Base-by-base conservation (phyloP, 1,140 invertebrate genomes). In the Hyposmocoma kahamanoa region DNA sequence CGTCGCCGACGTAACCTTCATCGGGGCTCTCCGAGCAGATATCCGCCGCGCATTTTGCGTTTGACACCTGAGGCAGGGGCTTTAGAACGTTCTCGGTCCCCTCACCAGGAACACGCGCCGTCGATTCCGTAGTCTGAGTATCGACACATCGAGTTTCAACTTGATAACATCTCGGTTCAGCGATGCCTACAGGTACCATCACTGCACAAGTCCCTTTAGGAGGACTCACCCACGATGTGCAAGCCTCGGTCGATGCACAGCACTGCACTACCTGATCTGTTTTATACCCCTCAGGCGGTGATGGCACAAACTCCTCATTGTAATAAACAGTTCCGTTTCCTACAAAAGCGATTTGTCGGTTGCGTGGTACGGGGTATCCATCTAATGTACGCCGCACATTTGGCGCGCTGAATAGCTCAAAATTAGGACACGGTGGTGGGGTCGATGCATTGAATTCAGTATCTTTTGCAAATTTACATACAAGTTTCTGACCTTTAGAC, bases 1-100 rank as follows among this genome's bases (percentile, higher is more conserved):
- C 90, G 67, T 95, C 94, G 20, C 94, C 94, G 34, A 94, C 94
- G 72, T 95, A 96, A 1, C 94, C 94, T 72, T 96, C 94, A 72
- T 96, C 94, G 3, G 94, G 94, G 72, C 94, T 95, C 60, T 96
- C 94, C 2, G 92, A 91, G 56, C 93, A 88, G n/a, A 89, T 88
- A 49, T 89, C 92, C 49, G 83, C 86, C 15, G 69, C 76, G 60
- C 78, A 87, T 66, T 84, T 86, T 39, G 77, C 80, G 47, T 82
- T 82, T 22, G 79, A 83, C 47, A 79, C 72, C 71, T 84, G 78
- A 11, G 77, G 75, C 41, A 77, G 54, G 38, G 82, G 74, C 48
- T 88, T 87, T 32, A 85, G 60, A 42, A 69, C 65, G 50, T 54
- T 72, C 58, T 85, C 75, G 42, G 77, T 66, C 39, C 69, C 68